Conservation (phyloP, 1,140 invertebrate genomes). For the Nomia melanderi region DNA sequence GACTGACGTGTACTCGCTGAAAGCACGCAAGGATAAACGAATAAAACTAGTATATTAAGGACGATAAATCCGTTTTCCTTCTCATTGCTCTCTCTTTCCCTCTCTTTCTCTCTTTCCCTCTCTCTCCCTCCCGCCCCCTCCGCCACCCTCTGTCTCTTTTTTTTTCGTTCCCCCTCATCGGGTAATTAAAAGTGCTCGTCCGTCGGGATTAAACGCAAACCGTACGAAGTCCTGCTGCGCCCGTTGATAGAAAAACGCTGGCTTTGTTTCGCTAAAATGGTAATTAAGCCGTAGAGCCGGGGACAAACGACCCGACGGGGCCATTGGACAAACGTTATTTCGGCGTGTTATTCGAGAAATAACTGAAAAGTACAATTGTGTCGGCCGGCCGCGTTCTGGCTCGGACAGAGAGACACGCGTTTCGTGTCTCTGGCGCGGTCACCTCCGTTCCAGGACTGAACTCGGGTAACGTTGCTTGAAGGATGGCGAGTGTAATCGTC, state of each 20-base stretch:
- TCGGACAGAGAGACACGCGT: too few relatives aligned
- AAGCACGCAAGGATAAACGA: slow-evolving; percentile 51
- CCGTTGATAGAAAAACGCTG: slow-evolving; percentile 42
- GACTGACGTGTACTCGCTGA: slow-evolving; percentile 49
- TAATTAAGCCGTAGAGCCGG: slow-evolving; percentile 32
- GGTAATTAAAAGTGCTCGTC: slow-evolving; percentile 50
- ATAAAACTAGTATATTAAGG: slow-evolving; percentile 53
- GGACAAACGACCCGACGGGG: slow-evolving; percentile 26
- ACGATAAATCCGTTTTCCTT: slow-evolving; percentile 51
- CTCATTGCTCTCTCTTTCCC: slow-evolving; percentile 10
- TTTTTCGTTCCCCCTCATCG: slow-evolving; percentile 19
- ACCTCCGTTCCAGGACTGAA: too few relatives aligned
- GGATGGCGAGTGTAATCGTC: not conserved
- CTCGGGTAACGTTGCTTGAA: too few relatives aligned
- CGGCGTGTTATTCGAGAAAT: not conserved
- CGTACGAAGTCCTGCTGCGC: slow-evolving; percentile 39
- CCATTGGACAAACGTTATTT: slow-evolving; percentile 11
- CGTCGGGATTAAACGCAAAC: slow-evolving; percentile 50
- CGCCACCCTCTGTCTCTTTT: too few relatives aligned
- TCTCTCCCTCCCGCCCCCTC: too few relatives aligned
- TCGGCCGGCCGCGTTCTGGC: too few relatives aligned
- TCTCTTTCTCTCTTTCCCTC: too few relatives aligned
- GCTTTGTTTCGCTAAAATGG: slow-evolving; percentile 49
- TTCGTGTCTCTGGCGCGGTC: too few relatives aligned
- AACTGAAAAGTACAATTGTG: not conserved